phyloP scores from a whole-genome alignment of 2,797 vertebrate genomes.

The Peromyscus aztecus region DNA sequence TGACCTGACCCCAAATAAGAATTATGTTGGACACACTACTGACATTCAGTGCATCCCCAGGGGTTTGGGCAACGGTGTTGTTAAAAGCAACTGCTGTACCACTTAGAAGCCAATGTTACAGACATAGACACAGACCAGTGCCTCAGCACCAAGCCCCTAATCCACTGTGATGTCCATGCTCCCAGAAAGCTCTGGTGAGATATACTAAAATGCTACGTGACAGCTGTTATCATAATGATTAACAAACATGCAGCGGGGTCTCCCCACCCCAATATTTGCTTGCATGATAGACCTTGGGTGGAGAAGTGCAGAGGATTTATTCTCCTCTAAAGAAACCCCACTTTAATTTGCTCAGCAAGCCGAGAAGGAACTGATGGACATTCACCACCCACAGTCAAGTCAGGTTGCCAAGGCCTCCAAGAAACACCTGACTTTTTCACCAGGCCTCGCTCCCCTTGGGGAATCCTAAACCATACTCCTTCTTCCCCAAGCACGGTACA shows the following conservation, averaged over 20 bases:
- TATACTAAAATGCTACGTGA: background rate
- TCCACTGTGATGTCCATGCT: background rate
- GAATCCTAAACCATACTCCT: background rate
- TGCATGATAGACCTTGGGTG: background rate
- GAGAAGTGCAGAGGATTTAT: background rate
- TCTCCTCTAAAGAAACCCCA: background rate
- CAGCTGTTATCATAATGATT: background rate
- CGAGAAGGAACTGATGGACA: background rate
- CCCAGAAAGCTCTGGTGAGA: background rate
- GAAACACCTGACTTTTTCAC: background rate
- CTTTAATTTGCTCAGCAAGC: background rate
- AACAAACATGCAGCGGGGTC: background rate
- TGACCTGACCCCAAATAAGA: slow-evolving; percentile 9
- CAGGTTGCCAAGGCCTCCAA: background rate
- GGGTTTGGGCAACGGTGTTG: background rate
- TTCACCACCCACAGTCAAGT: background rate
- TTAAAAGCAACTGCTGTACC: background rate
- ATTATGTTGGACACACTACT: background rate
- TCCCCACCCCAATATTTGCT: too few relatives aligned
- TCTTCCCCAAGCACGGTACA: background rate
- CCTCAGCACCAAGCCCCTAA: background rate
- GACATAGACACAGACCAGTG: background rate
- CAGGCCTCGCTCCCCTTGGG: background rate
- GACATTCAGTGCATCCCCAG: background rate
- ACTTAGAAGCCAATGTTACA: background rate